Conservation (phyloP, 2,113 vertebrate genomes). For the Trematomus loennbergii region DNA sequence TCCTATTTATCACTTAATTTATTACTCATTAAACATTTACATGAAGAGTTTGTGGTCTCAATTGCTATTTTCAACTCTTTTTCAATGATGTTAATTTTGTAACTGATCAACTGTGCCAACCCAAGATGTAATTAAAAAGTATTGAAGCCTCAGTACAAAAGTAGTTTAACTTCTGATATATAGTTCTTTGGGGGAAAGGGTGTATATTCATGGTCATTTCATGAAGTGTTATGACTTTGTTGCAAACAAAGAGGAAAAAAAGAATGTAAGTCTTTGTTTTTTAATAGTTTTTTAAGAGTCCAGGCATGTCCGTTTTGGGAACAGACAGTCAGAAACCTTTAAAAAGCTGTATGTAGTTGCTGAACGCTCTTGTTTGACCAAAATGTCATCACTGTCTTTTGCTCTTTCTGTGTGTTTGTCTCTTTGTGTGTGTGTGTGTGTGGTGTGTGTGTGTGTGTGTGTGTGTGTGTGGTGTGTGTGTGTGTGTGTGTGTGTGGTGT, state of each 20-base stretch:
- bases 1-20: too few species aligned
- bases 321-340: background rate
- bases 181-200: too few species aligned
- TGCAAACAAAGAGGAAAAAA: background rate
- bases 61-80: too few species aligned
- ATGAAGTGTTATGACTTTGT: background rate
- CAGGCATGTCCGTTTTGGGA: background rate
- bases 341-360: constrained; percentile 9
- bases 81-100: too few species aligned
- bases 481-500: constrained; percentile 27
- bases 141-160: too few species aligned
- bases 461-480: constrained; percentile 42
- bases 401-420: constrained; percentile 13
- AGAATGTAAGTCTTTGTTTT: background rate
- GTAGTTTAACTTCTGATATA: too few species aligned
- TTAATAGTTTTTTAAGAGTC: too few species aligned
- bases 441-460: constrained; percentile 36
- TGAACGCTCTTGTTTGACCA: constrained; percentile 38
- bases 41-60: too few species aligned
- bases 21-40: too few species aligned
- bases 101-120: too few species aligned
- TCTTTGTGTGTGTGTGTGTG: constrained; percentile 22
- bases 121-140: too few species aligned
- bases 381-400: constrained; percentile 36
- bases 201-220: background rate